Evolutionary conservation across 2,888 invertebrate genomes (phyloP).

Genomic region (Melolontha melolontha): DNA sequence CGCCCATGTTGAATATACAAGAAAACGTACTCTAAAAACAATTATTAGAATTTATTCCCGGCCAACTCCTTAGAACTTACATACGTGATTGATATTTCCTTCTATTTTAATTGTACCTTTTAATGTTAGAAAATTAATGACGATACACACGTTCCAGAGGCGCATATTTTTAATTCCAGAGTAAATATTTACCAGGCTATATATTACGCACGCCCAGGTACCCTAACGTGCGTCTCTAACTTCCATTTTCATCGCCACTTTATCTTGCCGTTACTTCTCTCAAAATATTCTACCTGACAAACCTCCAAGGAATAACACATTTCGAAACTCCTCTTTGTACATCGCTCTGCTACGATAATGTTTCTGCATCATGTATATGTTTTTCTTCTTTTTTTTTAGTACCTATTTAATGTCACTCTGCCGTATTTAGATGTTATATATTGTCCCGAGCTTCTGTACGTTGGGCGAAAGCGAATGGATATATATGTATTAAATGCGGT

Average conservation of each 20-base stretch:
- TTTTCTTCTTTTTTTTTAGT: slow-evolving; percentile 22
- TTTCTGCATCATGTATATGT: slow-evolving; percentile 23
- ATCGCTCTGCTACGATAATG: slow-evolving; percentile 19
- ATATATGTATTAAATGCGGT: slow-evolving; percentile 48
- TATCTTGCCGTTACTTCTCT: slow-evolving; percentile 5
- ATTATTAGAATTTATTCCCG: slow-evolving; percentile 3
- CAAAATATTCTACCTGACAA: slow-evolving; percentile 18
- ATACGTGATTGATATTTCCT: slow-evolving; percentile 28
- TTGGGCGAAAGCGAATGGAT: slow-evolving; percentile 43
- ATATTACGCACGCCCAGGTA: slow-evolving; percentile 19
- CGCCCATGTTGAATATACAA: slow-evolving; percentile 1
- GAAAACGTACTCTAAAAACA: not conserved
- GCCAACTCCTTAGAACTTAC: not conserved
- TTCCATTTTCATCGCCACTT: slow-evolving; percentile 26
- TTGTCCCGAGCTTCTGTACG: slow-evolving; percentile 3
- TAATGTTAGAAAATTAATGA: not conserved
- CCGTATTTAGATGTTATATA: slow-evolving; percentile 19
- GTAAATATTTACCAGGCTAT: not conserved
- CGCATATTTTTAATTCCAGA: not conserved
- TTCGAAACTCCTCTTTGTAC: slow-evolving; percentile 18
- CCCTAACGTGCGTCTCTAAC: slow-evolving; percentile 1
- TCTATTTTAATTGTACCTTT: slow-evolving; percentile 12
- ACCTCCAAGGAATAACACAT: slow-evolving; percentile 21
- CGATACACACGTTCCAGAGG: not conserved
- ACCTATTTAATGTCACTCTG: slow-evolving; percentile 3